Evolutionary conservation across 2,113 vertebrate species (phyloP).

Genomic region (Prietella phreatophila): DNA sequence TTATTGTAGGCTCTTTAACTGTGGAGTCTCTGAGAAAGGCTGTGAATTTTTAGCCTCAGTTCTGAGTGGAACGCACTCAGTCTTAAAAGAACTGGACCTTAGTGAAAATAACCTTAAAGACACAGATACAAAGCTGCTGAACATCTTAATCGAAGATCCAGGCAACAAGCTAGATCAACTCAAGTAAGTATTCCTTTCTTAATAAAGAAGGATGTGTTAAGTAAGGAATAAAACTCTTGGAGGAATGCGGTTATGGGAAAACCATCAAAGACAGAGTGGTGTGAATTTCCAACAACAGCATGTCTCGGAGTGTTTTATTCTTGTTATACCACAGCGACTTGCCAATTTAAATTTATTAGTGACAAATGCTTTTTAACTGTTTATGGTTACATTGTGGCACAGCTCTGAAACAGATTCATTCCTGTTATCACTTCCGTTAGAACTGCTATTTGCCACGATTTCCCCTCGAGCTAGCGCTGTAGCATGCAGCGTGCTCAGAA

Average conservation of each 20-base stretch:
- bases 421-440: neutral
- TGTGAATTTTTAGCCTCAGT: conserved; percentile 27
- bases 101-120: conserved; percentile 46
- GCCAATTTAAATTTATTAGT: neutral
- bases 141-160: conserved; percentile 31
- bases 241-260: neutral
- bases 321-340: no score
- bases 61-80: conserved; percentile 3
- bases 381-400: neutral
- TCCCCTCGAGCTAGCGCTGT: no score
- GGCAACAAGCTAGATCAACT: conserved; percentile 29
- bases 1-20: conserved; percentile 32
- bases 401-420: neutral
- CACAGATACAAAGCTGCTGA: conserved; percentile 23
- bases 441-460: neutral
- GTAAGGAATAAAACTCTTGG: neutral
- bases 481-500: no score
- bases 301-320: no score
- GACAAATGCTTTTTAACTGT: neutral
- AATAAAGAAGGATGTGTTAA: neutral
- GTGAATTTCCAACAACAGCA: no score
- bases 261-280: neutral
- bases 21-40: conserved; percentile 32
- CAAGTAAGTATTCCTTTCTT: conserved; percentile 27
- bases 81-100: conserved; percentile 44